These are phyloP conservation scores for Hyposoter didymator DNA, from an alignment of 2,888 invertebrate species.

Conservation along the genomic window DNA sequence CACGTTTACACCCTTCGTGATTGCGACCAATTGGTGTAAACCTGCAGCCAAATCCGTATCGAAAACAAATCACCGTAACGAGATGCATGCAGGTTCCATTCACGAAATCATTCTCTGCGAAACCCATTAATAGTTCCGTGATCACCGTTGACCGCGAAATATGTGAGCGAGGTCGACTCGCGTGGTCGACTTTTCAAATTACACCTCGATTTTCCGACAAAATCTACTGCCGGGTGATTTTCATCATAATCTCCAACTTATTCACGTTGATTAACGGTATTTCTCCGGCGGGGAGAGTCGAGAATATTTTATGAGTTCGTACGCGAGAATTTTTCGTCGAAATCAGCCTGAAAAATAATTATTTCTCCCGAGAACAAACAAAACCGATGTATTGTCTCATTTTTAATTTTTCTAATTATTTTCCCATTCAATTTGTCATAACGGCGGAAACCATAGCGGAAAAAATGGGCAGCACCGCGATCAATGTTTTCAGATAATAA, in stretches of 20 bases:
- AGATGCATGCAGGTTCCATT: neutral
- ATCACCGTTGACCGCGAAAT: neutral
- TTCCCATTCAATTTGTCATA: too few relatives aligned
- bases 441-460: too few relatives aligned
- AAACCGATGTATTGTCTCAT: neutral
- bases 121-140: neutral
- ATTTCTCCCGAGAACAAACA: neutral
- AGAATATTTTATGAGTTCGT: too few relatives aligned
- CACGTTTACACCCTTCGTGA: neutral
- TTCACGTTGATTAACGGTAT: neutral
- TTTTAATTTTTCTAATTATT: too few relatives aligned
- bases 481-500: too few relatives aligned
- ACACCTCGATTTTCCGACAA: neutral
- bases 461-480: too few relatives aligned
- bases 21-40: neutral
- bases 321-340: too few relatives aligned
- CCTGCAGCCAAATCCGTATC: neutral
- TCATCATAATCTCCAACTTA: neutral
- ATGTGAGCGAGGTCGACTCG: neutral
- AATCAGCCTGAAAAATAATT: neutral
- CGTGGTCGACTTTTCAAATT: neutral
- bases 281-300: too few relatives aligned
- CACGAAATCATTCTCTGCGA: neutral
- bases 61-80: neutral
- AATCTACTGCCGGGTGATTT: neutral